phyloP scores from a whole-genome alignment of 2,888 invertebrate genomes.

The Pilophorus perplexus region DNA sequence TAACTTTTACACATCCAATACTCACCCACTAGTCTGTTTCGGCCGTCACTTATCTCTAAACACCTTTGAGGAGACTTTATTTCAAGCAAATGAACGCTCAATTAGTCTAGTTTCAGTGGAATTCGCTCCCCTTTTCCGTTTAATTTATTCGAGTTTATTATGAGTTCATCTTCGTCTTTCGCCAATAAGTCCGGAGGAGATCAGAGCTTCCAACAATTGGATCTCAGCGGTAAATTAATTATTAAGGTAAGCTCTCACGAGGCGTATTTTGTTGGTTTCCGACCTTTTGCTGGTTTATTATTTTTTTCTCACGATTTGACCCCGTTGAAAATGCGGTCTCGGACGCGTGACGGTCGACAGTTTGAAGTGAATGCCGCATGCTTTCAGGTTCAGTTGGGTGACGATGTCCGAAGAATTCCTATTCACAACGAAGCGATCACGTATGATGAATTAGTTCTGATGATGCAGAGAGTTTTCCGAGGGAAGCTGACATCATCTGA shows the following conservation, averaged over 20 bases:
- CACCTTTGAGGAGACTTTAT: not conserved
- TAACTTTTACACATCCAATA: conserved; percentile 27
- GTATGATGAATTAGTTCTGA: conserved; percentile 65
- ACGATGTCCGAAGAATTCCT: conserved; percentile 66
- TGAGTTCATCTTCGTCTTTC: conserved; percentile 44
- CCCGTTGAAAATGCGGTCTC: no score
- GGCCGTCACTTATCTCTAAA: not conserved
- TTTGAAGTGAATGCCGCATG: conserved; percentile 31
- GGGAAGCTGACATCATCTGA: conserved; percentile 63
- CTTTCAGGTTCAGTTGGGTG: conserved; percentile 59
- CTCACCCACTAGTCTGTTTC: conserved; percentile 28
- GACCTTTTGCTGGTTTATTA: not conserved
- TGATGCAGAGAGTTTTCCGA: conserved; percentile 70
- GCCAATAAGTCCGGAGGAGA: conserved; percentile 45
- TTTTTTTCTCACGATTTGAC: conserved; percentile 5
- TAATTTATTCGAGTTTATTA: conserved; percentile 41
- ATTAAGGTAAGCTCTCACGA: conserved; percentile 54
- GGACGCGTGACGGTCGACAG: no score
- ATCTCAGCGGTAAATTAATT: conserved; percentile 58
- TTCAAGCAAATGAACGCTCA: conserved; percentile 44
- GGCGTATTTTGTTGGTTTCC: no score
- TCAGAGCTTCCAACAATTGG: conserved; percentile 51
- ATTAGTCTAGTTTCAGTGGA: conserved; percentile 43
- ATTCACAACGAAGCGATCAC: conserved; percentile 72
- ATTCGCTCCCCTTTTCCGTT: conserved; percentile 15